A percentile compares a stretch with the other conserved stretches of the same genome.
Evolutionary conservation across 1,140 invertebrate genomes (phyloP).

Genomic region (Steinernema khuongi): DNA sequence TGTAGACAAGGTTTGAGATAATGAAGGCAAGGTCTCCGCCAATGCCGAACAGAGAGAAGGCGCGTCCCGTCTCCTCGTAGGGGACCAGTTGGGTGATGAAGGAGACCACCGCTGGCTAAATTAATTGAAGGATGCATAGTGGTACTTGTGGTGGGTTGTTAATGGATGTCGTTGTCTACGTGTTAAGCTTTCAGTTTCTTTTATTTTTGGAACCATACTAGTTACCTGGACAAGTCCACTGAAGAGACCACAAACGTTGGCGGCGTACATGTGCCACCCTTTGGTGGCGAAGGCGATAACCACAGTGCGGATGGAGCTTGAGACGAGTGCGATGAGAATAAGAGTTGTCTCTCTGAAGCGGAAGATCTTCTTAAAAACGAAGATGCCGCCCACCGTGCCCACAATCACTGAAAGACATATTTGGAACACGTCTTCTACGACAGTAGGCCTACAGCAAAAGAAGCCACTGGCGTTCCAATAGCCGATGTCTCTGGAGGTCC

Average conservation of each 20-base stretch:
- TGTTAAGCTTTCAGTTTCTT: no score
- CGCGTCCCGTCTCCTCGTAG: constrained; percentile 40
- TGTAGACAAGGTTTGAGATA: constrained; percentile 41
- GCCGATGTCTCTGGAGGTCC: constrained; percentile 36
- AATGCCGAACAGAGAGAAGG: constrained; percentile 45
- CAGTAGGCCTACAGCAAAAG: constrained; percentile 31
- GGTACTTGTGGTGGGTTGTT: no score
- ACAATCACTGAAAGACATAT: constrained; percentile 37
- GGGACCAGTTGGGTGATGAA: constrained; percentile 44
- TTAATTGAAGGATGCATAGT: no score
- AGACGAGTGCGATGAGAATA: constrained; percentile 40
- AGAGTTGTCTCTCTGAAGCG: constrained; percentile 41
- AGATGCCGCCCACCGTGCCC: constrained; percentile 38
- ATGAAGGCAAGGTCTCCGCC: constrained; percentile 44
- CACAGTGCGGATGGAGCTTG: constrained; percentile 15
- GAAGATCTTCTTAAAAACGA: constrained; percentile 38
- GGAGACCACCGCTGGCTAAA: constrained; percentile 45
- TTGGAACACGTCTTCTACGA: not conserved
- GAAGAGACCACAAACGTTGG: constrained; percentile 41
- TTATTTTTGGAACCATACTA: no score
- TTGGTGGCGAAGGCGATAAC: constrained; percentile 39
- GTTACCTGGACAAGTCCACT: constrained; percentile 39
- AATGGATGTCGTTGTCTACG: no score
- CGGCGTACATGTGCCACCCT: constrained; percentile 41
- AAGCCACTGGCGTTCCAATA: constrained; percentile 44